Base-by-base conservation (phyloP, 92 coral and sea anemone genomes). In the Phenganax marumi region DNA sequence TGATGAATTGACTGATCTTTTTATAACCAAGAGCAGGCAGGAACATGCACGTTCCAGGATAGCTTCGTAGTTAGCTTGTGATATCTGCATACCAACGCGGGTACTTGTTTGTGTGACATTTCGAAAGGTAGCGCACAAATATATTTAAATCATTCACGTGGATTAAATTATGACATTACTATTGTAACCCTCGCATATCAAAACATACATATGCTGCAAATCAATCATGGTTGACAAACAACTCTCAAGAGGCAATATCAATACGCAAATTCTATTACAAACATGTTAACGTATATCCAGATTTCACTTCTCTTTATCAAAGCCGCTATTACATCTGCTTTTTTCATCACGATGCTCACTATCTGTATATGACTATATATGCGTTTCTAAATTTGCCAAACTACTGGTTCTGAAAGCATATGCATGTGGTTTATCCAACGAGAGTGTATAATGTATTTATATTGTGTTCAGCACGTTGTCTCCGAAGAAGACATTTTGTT, bases 181-280 rank as follows among this genome's bases (percentile, higher is more conserved):
- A n/a, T 21, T 5, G 12, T n/a, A 62, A 19, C 68, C 11, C 18
- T 62, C 49, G 10, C 50, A 33, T 21, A 66, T 33, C 72, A 11
- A 47, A 66, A 49, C 25, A 25, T 33, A 66, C 50, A 25, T 66
- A 66, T 66, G 55, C 19, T 55, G 56, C 63, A 75, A 54, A 76
- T 47, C 68, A 49, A 76, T 76, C 49, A 54, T 23, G 26, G 17
- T 12, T 76, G 43, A 54, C 26, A 24, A 76, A 54, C 47, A 76
- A 53, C 81, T 54, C 81, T 62, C 81, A 56, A 76, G 81, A 76
- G 81, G 81, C 81, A 52, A 76, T 24, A 52, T 76, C 81, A 76
- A 55, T 57, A 76, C 21, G 12, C 69, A 24, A 76, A 56, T 76
- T 26, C 81, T 48, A 43, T 52, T 19, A 57, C 81, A 76, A 76